A percentile compares a stretch with the other conserved stretches of the same genome.
These are phyloP conservation scores for Tursiops truncatus DNA, from an alignment of 2,113 vertebrate species.

Conservation along the genomic window DNA sequence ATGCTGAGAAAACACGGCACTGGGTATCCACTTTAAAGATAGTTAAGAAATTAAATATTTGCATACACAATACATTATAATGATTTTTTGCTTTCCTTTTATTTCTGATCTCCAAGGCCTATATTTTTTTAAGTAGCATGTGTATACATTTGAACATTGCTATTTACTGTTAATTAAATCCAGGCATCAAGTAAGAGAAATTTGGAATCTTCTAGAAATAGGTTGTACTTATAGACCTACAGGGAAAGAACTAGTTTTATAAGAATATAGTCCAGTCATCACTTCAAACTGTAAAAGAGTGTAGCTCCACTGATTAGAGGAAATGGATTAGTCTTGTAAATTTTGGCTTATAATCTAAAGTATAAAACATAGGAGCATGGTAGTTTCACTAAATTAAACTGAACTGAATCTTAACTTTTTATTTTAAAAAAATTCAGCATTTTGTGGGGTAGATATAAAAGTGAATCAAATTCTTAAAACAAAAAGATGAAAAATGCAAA, in stretches of 20 bases:
- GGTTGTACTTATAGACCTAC: neutral
- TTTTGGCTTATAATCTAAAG: neutral
- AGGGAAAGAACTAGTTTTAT: constrained; percentile 35
- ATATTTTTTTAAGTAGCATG: neutral
- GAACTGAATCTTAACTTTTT: neutral
- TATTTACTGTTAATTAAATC: constrained; percentile 36
- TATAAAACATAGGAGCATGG: neutral
- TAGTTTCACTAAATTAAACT: constrained; percentile 32
- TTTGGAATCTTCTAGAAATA: constrained; percentile 32
- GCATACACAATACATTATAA: neutral
- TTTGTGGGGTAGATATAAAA: neutral
- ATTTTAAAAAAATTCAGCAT: neutral
- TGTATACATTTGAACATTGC: neutral
- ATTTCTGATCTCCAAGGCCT: constrained; percentile 52
- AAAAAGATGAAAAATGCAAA: constrained; percentile 4
- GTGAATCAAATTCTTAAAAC: constrained; percentile 38
- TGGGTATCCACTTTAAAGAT: constrained; percentile 5
- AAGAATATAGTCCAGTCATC: neutral
- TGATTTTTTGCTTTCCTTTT: neutral
- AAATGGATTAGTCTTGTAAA: neutral
- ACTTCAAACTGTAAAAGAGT: neutral
- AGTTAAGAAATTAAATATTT: constrained; percentile 51
- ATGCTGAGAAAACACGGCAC: neutral
- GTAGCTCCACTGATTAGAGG: neutral
- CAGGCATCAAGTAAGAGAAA: constrained; percentile 22